Evolutionary conservation across 2,797 vertebrate genomes (phyloP), one percentile per base, ranked within the genome.

Genomic region (Gouania willdenowi): DNA sequence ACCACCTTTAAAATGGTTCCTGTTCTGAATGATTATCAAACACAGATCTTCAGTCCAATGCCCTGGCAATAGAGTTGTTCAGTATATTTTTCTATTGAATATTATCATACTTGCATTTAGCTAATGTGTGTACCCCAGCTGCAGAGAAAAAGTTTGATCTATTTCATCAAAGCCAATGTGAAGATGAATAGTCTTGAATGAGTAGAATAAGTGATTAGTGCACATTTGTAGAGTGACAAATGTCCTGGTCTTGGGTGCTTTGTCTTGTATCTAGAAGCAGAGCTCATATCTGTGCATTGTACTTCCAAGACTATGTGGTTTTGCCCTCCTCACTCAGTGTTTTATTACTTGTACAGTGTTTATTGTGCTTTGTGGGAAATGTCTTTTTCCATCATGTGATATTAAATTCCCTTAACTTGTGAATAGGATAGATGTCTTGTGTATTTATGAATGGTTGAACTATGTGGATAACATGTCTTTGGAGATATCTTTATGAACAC

Each of bases 11-110:
- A n/a, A n/a, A n/a, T n/a, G n/a, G n/a, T n/a, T n/a, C n/a, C 33
- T 44, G 54, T 66, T 61, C 62, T 66, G 12, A 41, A 44, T n/a
- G n/a, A n/a, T n/a, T n/a, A n/a, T n/a, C n/a, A n/a, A n/a, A n/a
- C n/a, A n/a, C n/a, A n/a, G n/a, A 57, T 69, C 50, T 55, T 59
- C 41, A 36, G 58, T 70, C 63, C 56, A 63, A 62, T 41, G 75
- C 66, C 65, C 65, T 53, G 60, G 42, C 55, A 68, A n/a, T 19
- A 79, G 68, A 83, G 62, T 77, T 82, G 82, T 87, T 82, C 82
- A 84, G 87, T 86, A 86, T 89, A 85, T 87, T 88, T 86, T 88
- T 88, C 63, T 89, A 84, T 83, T 78, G 26, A 79, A 75, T 77
- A 69, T 84, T 29, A 35, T 76, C 77, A 77, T 79, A 68, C 62